Evolutionary conservation across 2,797 vertebrate species (phyloP), one percentile per base, ranked within the genome.

Genomic region (Odontamblyopus rebecca): DNA sequence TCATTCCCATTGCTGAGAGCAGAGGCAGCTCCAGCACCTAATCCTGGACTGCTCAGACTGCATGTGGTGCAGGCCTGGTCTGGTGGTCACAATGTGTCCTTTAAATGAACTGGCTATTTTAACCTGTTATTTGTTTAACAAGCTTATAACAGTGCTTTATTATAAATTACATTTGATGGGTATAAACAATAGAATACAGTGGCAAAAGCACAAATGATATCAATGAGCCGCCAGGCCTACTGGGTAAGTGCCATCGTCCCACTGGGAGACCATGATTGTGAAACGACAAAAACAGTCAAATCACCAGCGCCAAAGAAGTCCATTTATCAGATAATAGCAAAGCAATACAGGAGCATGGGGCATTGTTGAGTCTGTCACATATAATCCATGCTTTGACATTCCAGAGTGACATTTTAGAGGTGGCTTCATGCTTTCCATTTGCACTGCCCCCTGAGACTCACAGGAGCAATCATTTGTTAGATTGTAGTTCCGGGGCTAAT

Each of bases 371-470:
- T 76, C 68, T 71, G 67, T 90, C 91, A 89, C 88, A 90, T 75
- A 90, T 89, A 89, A 91, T 92, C 87, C 80, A 89, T 88, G 83
- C 78, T 89, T 87, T 93, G 91, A 92, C 92, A 93, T 93, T 92
- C 91, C 73, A 71, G 79, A 91, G 85, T 93, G 91, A 89, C 93
- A 94, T 93, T 93, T 93, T 63, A 77, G 78, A 89, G 85, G 77
- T 78, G 81, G 72, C 75, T 85, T 86, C 79, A 38, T 48, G 75
- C 71, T 81, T 89, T 86, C 77, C 85, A 82, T 92, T 90, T 92
- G 82, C 85, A 86, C 71, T 81, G 79, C 80, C 79, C 74, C 78
- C 79, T 79, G 76, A 89, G 85, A 87, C 32, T 30, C 76, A 81
- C 74, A 68, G 74, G 54, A 81, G 79, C 75, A 77, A 79, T 86